Evolutionary conservation across 2,113 vertebrate genomes (phyloP).

Genomic region (Cinclus mexicanus): DNA sequence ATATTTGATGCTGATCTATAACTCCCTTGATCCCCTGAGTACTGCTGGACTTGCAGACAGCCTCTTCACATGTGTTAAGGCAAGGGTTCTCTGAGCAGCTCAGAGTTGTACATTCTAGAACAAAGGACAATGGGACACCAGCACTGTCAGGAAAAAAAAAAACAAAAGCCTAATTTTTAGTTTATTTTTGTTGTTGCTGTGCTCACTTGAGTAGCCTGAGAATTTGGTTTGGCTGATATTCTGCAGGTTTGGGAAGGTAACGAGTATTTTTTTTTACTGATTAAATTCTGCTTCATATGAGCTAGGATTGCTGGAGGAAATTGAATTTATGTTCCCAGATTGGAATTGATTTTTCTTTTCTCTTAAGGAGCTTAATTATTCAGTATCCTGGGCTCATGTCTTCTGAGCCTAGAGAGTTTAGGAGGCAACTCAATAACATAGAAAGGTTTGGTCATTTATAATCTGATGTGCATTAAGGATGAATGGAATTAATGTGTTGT

Average conservation of each 20-base stretch:
- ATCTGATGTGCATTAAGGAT: neutral
- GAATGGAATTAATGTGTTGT: neutral
- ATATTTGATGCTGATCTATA: constrained; percentile 18
- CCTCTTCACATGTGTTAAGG: neutral
- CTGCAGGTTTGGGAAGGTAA: neutral
- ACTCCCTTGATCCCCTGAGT: neutral
- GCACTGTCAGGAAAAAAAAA: neutral
- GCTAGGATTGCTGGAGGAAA: neutral
- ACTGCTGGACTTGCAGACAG: neutral
- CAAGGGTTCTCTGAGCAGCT: neutral
- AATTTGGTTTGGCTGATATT: neutral
- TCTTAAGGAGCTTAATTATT: constrained; percentile 48
- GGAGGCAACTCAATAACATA: neutral
- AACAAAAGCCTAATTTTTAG: neutral
- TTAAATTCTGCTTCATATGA: neutral
- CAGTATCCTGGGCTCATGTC: neutral
- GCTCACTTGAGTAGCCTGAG: neutral
- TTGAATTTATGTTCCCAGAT: neutral
- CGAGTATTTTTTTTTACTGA: neutral
- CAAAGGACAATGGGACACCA: neutral
- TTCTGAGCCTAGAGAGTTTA: neutral
- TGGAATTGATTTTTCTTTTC: constrained; percentile 41
- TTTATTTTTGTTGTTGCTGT: neutral
- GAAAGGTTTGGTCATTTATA: constrained; percentile 7
- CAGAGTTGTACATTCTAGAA: neutral